phyloP scores from a whole-genome alignment of 92 coral and sea anemone species.

The Hydrozoanthus gracilis region DNA sequence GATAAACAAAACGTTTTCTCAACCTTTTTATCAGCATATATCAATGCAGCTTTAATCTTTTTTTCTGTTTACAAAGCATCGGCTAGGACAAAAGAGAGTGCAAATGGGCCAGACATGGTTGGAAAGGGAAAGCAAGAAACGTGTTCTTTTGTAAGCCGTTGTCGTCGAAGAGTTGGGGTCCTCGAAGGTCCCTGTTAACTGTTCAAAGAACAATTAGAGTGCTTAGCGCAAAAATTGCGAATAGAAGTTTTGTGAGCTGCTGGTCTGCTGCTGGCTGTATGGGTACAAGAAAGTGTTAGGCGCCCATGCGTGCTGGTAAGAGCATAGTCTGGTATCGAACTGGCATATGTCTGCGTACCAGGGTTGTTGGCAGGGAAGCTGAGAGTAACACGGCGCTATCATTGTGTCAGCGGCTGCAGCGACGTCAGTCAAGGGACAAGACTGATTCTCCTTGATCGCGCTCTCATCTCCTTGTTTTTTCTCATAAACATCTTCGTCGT shows the following conservation, averaged over 20 bases:
- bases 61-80: too few relatives aligned
- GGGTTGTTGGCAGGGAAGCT: neutral
- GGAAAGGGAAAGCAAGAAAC: too few relatives aligned
- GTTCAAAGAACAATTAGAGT: too few relatives aligned
- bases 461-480: neutral
- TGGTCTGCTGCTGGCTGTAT: neutral
- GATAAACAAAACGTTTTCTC: too few relatives aligned
- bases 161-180: too few relatives aligned
- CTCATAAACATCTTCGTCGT: neutral
- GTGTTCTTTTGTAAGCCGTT: too few relatives aligned
- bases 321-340: conserved; percentile 28
- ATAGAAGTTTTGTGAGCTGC: neutral
- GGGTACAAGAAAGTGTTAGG: neutral
- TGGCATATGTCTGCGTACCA: conserved; percentile 5
- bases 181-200: too few relatives aligned
- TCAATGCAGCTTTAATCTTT: too few relatives aligned
- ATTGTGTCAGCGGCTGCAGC: neutral
- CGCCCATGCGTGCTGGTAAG: neutral
- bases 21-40: too few relatives aligned
- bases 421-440: neutral
- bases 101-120: too few relatives aligned
- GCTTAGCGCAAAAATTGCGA: conserved; percentile 6
- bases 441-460: neutral
- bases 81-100: too few relatives aligned
- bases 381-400: neutral